A percentile compares a stretch with the other conserved stretches of the same genome.
Evolutionary conservation across 2,888 invertebrate genomes (phyloP).

Genomic region (Yponomeuta plumbellus): DNA sequence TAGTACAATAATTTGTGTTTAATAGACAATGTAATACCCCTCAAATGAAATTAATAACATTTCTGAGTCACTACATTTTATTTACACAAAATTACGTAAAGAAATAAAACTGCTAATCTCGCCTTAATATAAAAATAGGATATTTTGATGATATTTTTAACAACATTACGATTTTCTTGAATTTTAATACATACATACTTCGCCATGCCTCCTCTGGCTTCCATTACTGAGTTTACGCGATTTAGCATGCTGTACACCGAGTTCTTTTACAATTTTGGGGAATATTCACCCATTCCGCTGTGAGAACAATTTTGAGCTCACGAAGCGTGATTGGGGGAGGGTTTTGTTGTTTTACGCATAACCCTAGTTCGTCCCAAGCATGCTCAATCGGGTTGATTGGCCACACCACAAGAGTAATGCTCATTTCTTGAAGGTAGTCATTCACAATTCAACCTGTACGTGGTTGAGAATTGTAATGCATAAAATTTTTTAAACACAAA

Average conservation of each 20-base stretch:
- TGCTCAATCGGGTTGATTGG: background rate
- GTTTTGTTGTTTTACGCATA: background rate
- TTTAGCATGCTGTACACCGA: constrained; percentile 17
- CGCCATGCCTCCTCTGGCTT: constrained; percentile 17
- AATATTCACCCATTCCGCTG: no score
- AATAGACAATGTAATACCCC: no score
- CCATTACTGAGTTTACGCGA: constrained; percentile 15
- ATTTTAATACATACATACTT: no score
- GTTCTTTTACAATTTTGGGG: no score
- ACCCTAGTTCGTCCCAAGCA: background rate
- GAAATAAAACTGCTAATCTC: no score
- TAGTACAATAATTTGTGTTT: no score
- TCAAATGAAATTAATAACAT: no score
- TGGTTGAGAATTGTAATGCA: background rate
- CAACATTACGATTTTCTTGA: background rate
- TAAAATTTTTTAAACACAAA: no score
- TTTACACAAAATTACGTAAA: no score
- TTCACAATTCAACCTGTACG: background rate
- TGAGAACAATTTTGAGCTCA: constrained; percentile 8
- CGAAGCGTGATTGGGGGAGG: constrained; percentile 7
- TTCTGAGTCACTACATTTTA: no score
- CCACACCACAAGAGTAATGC: background rate
- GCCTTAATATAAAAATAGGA: no score
- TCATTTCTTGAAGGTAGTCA: background rate
- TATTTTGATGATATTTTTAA: background rate